Base-by-base conservation (phyloP, 2,113 vertebrate species). In the Oxyura jamaicensis region DNA sequence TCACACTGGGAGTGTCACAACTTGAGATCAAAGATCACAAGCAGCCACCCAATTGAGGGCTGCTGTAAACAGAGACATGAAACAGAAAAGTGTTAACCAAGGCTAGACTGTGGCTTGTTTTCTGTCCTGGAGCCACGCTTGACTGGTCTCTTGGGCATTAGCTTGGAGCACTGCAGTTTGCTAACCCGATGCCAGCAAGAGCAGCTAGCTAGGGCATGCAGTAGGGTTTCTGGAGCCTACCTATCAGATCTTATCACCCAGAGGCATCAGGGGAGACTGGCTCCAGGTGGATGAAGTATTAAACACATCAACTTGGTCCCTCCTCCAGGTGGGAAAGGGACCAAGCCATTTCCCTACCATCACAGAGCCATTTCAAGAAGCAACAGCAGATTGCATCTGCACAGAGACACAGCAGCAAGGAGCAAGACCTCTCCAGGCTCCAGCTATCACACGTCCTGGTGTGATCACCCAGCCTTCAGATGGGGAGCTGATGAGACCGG, bases 51-150 rank as follows among this genome's bases (percentile, higher is more conserved):
- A 3, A 2, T 23, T 26, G 69, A 35, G 62, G 50, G 72, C 50
- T 74, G 39, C 62, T 55, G 26, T 8, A 48, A 67, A 7, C 14
- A 0, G 82, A 94, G 85, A 92, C 94, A 88, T 11, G 56, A 56
- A 80, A 75, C 41, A 86, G 73, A 88, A 44, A 71, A 81, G 95
- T 44, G 83, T 95, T 88, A 95, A 78, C 68, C 77, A 20, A 86
- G 93, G 68, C 94, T 72, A 90, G 92, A 96, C 89, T 91, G 94
- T 48, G 94, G 89, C 77, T 92, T 89, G 53, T 12, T 58, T 33
- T 71, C 80, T 33, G 25, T 86, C 91, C 94, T 56, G 86, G 46
- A 91, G 73, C 86, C 52, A 10, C 73, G 16, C 50, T 83, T 20
- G 1, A 13, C 62, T 50, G 76, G 35, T 84, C 83, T 84, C 88